phyloP scores from a whole-genome alignment of 2,888 invertebrate species.

The Chrysomela aeneicollis region DNA sequence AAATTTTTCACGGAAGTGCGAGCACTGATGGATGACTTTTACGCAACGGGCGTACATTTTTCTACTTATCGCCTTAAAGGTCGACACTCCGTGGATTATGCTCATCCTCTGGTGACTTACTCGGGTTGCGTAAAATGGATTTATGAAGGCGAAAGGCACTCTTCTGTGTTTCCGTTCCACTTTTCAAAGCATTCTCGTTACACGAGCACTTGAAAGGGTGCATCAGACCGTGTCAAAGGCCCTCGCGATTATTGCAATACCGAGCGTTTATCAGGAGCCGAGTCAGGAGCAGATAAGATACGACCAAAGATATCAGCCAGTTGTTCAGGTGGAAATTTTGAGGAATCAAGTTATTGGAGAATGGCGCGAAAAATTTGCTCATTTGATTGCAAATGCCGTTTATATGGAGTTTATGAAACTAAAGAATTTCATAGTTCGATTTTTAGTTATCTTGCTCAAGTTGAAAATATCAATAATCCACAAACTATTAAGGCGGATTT shows the following conservation, averaged over 20 bases:
- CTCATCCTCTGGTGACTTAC: constrained; percentile 25
- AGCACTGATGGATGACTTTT: no score
- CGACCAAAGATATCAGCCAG: not conserved
- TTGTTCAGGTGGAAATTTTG: no score
- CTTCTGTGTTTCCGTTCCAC: constrained; percentile 43
- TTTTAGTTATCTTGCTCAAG: no score
- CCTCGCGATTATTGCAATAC: constrained; percentile 22
- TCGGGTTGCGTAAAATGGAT: constrained; percentile 39
- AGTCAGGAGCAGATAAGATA: constrained; percentile 7
- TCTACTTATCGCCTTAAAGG: not conserved
- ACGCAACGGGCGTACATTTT: constrained; percentile 10
- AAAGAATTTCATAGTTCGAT: no score
- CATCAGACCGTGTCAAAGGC: constrained; percentile 27
- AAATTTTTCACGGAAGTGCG: no score
- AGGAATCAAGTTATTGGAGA: no score
- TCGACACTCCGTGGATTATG: constrained; percentile 5
- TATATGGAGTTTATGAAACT: no score
- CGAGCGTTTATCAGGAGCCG: not conserved
- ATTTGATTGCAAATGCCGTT: no score
- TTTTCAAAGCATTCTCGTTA: constrained; percentile 28
- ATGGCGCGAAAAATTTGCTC: no score
- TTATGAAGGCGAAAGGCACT: constrained; percentile 35
- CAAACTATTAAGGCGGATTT: no score
- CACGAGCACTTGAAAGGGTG: constrained; percentile 20
- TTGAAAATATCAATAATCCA: no score